phyloP scores from a whole-genome alignment of 1,140 invertebrate genomes.

The Lerema accius region DNA sequence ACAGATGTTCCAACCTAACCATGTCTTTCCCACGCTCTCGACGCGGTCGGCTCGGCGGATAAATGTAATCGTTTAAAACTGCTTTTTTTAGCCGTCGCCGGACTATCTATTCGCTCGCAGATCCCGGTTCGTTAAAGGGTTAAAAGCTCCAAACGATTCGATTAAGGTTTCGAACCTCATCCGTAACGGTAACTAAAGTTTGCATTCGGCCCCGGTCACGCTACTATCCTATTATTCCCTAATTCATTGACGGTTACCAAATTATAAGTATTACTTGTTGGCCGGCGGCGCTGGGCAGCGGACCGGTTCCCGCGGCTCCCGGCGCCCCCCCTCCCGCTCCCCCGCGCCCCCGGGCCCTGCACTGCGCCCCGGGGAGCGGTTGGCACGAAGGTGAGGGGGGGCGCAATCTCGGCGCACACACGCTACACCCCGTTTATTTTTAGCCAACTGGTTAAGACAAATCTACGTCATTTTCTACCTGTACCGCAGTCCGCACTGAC shows the following conservation, averaged over 20 bases:
- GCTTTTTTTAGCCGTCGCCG: neutral
- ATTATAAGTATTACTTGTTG: conserved; percentile 43
- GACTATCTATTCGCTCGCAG: neutral
- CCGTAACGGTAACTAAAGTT: conserved; percentile 4
- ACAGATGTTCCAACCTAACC: neutral
- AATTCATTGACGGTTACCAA: conserved; percentile 43
- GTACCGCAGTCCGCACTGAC: conserved; percentile 42
- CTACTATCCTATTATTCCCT: conserved; percentile 17
- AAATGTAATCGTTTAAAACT: neutral
- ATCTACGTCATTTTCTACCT: conserved; percentile 50
- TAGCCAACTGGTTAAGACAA: conserved; percentile 64
- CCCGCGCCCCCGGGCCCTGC: conserved; percentile 2
- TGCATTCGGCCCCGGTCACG: neutral
- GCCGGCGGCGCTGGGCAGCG: conserved; percentile 25
- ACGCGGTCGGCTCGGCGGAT: neutral
- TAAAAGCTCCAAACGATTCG: neutral
- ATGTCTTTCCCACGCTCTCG: neutral
- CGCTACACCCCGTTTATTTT: conserved; percentile 62
- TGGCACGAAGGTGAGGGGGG: neutral
- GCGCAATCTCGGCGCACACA: conserved; percentile 50
- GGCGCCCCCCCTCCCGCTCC: conserved; percentile 23
- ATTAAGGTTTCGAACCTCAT: neutral
- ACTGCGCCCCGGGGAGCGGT: conserved; percentile 27
- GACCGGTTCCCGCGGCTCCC: conserved; percentile 36
- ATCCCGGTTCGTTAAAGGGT: neutral